Base-by-base conservation (phyloP, 2,797 vertebrate genomes). In the Scarus forsteni region DNA sequence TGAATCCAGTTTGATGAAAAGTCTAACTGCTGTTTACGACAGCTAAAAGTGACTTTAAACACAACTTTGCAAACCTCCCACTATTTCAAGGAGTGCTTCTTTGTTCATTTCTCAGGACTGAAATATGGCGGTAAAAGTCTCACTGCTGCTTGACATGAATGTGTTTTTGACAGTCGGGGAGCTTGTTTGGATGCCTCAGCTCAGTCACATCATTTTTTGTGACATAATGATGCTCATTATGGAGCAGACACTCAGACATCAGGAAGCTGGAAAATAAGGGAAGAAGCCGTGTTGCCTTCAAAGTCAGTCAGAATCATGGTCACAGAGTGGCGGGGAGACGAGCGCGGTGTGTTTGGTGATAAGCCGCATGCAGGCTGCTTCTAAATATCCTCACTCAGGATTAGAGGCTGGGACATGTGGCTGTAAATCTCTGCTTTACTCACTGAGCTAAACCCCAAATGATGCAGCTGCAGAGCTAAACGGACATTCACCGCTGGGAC, bases 141-240 rank as follows among this genome's bases (percentile, higher is more conserved):
- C 50, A 45, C 63, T 19, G 45, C 52, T 43, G 51, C 38, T 70
- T 60, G 49, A 77, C 70, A 57, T 14, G 43, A 62, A 38, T 53
- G 18, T 64, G 35, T 78, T 74, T 69, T 60, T 75, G 72, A 79
- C 66, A 81, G 70, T 46, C 16, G 10, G 45, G 44, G 18, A 72
- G 51, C 59, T 52, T 19, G 36, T 81, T 80, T 58, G 14, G 58
- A 63, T 61, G 57, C 62, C 38, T 81, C 66, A 68, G 59, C 50
- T 72, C 56, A 66, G 40, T 72, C 48, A 7, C 5, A 13, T 76
- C 14, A 61, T 57, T 60, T 60, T 63, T 52, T 46, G 40, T 73
- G 79, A 84, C 79, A 80, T 75, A 60, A 80, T 27, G 79, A 66
- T 53, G 62, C 80, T 81, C 62, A 75, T 84, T 84, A 77, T 1